Percentiles rank a stretch among this genome's conserved stretches.
phyloP scores from a whole-genome alignment of 2,797 vertebrate genomes.

The Betta splendens region DNA sequence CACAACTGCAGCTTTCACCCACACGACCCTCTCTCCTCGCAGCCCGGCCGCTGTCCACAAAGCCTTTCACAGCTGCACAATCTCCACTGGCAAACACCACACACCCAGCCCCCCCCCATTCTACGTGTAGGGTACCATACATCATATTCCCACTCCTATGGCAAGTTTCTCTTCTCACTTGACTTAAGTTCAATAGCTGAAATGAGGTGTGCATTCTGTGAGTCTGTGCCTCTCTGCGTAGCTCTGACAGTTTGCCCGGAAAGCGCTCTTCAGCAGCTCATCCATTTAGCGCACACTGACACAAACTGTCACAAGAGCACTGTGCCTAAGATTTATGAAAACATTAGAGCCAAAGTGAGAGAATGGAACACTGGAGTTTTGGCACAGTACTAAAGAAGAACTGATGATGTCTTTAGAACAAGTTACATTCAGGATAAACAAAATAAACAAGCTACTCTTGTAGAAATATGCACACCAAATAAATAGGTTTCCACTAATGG shows the following conservation, averaged over 20 bases:
- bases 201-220: conserved; percentile 67
- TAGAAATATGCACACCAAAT: too few species aligned
- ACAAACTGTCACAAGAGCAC: conserved; percentile 64
- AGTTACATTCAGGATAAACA: background rate
- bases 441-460: too few species aligned
- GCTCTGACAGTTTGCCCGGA: conserved; percentile 72
- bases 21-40: conserved; percentile 47
- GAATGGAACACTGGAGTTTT: conserved; percentile 36
- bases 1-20: conserved; percentile 77
- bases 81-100: conserved; percentile 69
- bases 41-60: conserved; percentile 63
- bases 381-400: conserved; percentile 2
- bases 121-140: conserved; percentile 71
- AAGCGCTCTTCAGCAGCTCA: conserved; percentile 73
- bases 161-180: conserved; percentile 71
- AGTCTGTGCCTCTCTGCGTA: conserved; percentile 44
- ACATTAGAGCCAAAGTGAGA: conserved; percentile 51
- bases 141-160: conserved; percentile 74
- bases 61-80: conserved; percentile 74
- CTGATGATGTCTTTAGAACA: conserved; percentile 2
- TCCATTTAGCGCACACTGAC: conserved; percentile 69
- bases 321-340: conserved; percentile 67
- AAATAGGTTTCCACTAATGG: background rate
- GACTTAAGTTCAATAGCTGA: conserved; percentile 71
- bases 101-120: conserved; percentile 33